Base-by-base conservation (phyloP, 2,888 invertebrate genomes). In the Theretra japonica region DNA sequence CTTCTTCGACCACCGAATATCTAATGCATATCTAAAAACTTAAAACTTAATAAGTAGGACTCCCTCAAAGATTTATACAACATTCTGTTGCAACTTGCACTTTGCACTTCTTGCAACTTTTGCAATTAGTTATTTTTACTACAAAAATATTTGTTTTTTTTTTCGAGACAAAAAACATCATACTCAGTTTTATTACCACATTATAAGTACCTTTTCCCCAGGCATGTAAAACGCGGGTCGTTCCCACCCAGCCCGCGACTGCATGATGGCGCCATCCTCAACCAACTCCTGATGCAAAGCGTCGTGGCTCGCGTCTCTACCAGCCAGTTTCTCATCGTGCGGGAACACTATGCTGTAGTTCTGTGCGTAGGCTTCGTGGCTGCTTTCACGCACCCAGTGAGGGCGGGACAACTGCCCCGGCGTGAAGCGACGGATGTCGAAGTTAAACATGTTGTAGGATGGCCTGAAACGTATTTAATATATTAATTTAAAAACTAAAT, bases 321-420 rank as follows among this genome's bases (percentile, higher is more conserved):
- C 97, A 1, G 97, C 97, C 69, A 98, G 88, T 0, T 96, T 96
- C 85, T 98, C 97, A 85, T 98, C 98, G 81, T 97, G 95, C 0
- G 97, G 97, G 86, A 97, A 98, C 15, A 97, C 97, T 0, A 93
- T 82, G 75, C 81, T 95, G 85, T 98, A 98, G 90, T 98, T 98
- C 79, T 96, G 97, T 0, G 96, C 97, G 84, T 98, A 98, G n/a
- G 97, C 96, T 88, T 99, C 98, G 86, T 98, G 98, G 73, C 97
- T 97, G 78, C 97, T 96, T 86, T 98, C 97, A 41, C 95, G 95
- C 50, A 96, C 95, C 98, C 98, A 98, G 60, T 96, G 94, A 5
- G 94, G 91, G 78, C 97, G 96, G 0, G 95, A 95, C 77, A 96
- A 95, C 85, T 98, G 97, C 0, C 95, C 95, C 1, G 96, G 95